Evolutionary conservation across 2,888 invertebrate species (phyloP), one percentile per base, ranked within the genome.

Genomic region (Microctonus aethiopoides): DNA sequence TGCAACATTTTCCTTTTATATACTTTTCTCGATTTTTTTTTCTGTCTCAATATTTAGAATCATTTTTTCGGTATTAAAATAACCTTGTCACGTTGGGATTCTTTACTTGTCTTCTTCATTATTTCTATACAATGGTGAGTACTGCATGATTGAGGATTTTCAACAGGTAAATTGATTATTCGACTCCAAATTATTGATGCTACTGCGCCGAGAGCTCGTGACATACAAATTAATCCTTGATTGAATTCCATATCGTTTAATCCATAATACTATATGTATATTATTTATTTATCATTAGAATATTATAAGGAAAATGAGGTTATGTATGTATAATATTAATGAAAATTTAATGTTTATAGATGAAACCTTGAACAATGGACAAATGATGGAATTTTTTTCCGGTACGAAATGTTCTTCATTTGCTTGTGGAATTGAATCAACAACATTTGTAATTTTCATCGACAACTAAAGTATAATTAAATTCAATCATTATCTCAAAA

Each of bases 111-210:
- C 1, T 7, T 46, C 16, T 16, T 46, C 16, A 16, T 46, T 16
- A n/a, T 46, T 26, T 77, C 61, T 7, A 76, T 52, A 36, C 80
- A 82, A 7, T 72, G 78, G 34, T 80, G 75, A 16, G 82, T 81
- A 51, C 77, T 77, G 51, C 72, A 78, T 9, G 83, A 80, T 62
- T 67, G 74, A 13, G 84, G 84, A 62, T 77, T 78, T 70, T 84
- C 84, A 10, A 78, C 77, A 9, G 84, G 81, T 2, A 79, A 72
- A 62, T 83, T 79, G 10, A 83, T 74, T 0, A 79, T 81, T 67
- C 71, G 77, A 36, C 78, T 76, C 84, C 84, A 84, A 68, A 84
- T 83, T 16, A 83, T 82, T 34, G 84, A 83, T 16, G 84, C 84
- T 3, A 83, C 73, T 51, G 80, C 77, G 10, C 84, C 84, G 59